phyloP scores from a whole-genome alignment of 1,140 invertebrate genomes.

The Pseudomyrmex flavicornis region DNA sequence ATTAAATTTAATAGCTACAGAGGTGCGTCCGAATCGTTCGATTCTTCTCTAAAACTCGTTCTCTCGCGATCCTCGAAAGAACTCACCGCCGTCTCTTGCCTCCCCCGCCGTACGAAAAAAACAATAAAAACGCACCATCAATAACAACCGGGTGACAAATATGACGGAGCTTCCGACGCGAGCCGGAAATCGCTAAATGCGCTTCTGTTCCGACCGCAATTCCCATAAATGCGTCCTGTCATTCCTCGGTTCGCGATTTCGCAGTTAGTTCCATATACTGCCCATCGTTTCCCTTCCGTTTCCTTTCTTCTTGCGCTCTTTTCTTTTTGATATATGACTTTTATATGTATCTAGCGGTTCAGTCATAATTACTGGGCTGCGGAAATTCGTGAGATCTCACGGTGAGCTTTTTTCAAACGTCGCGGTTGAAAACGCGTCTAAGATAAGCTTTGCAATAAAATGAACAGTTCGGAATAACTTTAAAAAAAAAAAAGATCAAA shows the following conservation, averaged over 20 bases:
- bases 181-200: conserved; percentile 73
- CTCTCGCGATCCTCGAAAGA: background rate
- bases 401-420: background rate
- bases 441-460: no score
- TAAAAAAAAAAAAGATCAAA: no score
- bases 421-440: no score
- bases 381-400: background rate
- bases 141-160: conserved; percentile 74
- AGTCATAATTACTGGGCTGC: background rate
- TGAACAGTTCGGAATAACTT: no score
- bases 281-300: conserved; percentile 17
- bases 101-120: conserved; percentile 16
- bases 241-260: conserved; percentile 39
- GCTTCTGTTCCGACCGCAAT: conserved; percentile 21
- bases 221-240: conserved; percentile 41
- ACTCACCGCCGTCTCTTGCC: background rate
- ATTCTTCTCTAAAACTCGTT: conserved; percentile 18
- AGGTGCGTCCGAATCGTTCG: conserved; percentile 2
- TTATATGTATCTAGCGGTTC: background rate
- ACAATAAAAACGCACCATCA: conserved; percentile 74
- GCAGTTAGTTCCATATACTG: conserved; percentile 22
- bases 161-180: conserved; percentile 73
- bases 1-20: conserved; percentile 75
- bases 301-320: background rate
- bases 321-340: conserved; percentile 9